Base-by-base conservation (phyloP, 2,113 vertebrate species). In the Hippocampus barbouri region DNA sequence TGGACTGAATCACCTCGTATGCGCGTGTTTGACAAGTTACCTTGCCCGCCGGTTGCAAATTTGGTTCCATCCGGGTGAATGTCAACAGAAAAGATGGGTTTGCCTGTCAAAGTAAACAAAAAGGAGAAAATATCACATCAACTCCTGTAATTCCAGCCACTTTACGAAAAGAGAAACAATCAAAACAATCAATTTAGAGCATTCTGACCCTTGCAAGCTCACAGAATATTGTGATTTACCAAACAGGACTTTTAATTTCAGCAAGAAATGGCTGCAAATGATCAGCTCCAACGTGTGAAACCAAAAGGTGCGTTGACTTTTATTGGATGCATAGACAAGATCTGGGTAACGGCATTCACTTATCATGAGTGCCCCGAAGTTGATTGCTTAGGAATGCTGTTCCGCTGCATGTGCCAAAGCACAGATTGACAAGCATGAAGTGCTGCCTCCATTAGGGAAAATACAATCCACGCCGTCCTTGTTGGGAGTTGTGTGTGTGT, bases 11-110 rank as follows among this genome's bases (percentile, higher is more conserved):
- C 7, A 11, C 25, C 6, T 34, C 30, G 4, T 34, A 34, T 34
- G 30, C 5, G 25, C 51, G 23, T 10, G 16, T 51, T 16, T 51
- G 45, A 8, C 34, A 12, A 18, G 87, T 27, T 84, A 96, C 97
- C 97, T 95, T 98, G 97, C 41, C 97, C 97, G 81, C 97, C 97
- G 47, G 97, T 99, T 78, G 96, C 97, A 91, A 99, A 99, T 86
- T 99, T 99, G 66, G 95, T 96, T 89, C 97, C 97, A 87, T 99
- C 97, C 16, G 97, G 97, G 79, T 99, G 97, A 89, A 99, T 98
- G 84, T 99, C 97, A 74, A 99, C 95, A 30, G 97, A 98, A 93
- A 99, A 99, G 87, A 99, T 98, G 16, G 97, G 97, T 91, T 99
- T 99, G 87, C 95, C 97, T 98, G 84, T 45, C 85, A 90, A 53